phyloP scores from a whole-genome alignment of 2,113 vertebrate genomes.

The Clinocottus analis region DNA sequence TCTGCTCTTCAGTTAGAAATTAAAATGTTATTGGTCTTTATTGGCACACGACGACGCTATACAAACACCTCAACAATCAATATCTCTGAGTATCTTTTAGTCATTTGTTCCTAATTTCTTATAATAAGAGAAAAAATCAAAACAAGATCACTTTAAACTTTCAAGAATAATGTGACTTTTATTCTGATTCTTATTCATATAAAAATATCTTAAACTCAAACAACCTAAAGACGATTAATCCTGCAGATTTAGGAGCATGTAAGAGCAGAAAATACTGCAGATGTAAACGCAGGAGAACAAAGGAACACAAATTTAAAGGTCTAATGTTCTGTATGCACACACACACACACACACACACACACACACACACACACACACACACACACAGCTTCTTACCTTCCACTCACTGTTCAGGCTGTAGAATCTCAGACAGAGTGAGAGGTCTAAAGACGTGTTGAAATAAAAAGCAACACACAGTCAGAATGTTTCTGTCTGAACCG shows the following conservation, averaged over 20 bases:
- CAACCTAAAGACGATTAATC: too few relatives aligned
- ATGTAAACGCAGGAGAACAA: too few relatives aligned
- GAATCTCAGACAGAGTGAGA: neutral
- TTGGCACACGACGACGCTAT: too few relatives aligned
- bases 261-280: too few relatives aligned
- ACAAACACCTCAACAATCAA: neutral
- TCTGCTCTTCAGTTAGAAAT: conserved; percentile 8
- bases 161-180: neutral
- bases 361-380: too few relatives aligned
- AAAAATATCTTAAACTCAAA: too few relatives aligned
- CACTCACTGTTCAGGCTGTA: neutral
- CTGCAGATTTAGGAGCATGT: too few relatives aligned
- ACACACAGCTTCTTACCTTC: conserved; percentile 15
- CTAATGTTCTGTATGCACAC: too few relatives aligned
- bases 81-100: neutral
- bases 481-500: neutral
- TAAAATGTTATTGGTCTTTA: neutral
- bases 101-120: neutral
- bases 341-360: too few relatives aligned
- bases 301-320: too few relatives aligned
- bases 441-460: neutral
- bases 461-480: neutral
- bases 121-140: neutral
- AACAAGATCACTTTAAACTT: neutral
- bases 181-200: neutral